Base-by-base conservation (phyloP, 2,797 vertebrate species). In the Cossypha polioptera region DNA sequence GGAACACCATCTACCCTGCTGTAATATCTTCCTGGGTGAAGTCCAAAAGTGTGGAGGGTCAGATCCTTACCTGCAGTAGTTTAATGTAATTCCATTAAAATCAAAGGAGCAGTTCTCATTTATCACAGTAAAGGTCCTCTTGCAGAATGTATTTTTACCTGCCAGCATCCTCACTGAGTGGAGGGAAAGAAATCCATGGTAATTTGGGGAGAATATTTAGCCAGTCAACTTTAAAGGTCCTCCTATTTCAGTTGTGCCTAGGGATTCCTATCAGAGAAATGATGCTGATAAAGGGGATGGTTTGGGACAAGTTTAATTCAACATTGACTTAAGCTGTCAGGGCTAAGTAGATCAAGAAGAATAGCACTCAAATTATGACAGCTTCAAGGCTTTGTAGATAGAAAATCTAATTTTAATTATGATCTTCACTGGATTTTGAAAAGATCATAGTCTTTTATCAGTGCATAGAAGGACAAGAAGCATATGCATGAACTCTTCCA, bases 331-430 rank as follows among this genome's bases (percentile, higher is more conserved):
- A 79, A 89, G 42, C 26, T 62, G 75, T 83, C 59, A 89, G 76
- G 33, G 53, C 29, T 80, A 86, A 71, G 78, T 47, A 94, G 87
- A 91, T 92, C 75, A 86, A 93, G 86, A 88, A 75, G 51, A 92
- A 43, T 36, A 73, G 25, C 28, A 42, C 42, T 74, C 55, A 74
- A 28, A 93, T 72, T 31, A 77, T 54, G 71, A 66, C 13, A 72
- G 61, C 61, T 89, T 90, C 67, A 76, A 91, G 50, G 51, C 69
- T 73, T 86, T 79, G 51, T 63, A 80, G 72, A 67, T 62, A 88
- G 67, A 74, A 28, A 83, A 91, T 58, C 62, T 68, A 47, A 76
- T 93, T 94, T 86, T 96, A 84, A 78, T 94, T 91, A 66, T 19
- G 11, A 67, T 61, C 78, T 43, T 92, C 59, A 62, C 26, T 75